Evolutionary conservation across 2,888 invertebrate species (phyloP).

Genomic region (Incurvaria masculella): DNA sequence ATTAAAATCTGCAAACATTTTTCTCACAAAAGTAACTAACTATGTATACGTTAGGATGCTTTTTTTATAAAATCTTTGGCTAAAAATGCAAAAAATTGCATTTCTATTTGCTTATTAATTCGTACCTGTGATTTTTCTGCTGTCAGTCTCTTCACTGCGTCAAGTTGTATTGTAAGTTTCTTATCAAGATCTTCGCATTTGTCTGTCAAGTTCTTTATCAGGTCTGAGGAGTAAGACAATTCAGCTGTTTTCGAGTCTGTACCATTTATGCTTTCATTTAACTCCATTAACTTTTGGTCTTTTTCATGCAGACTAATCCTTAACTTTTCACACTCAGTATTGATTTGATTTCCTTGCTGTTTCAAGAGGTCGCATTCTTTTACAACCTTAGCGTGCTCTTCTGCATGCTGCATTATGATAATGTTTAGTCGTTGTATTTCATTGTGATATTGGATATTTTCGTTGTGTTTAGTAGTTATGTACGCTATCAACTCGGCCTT

Average conservation of each 20-base stretch:
- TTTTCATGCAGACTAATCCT: constrained; percentile 33
- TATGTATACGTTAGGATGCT: no score
- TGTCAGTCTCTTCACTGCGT: constrained; percentile 58
- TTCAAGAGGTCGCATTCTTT: constrained; percentile 32
- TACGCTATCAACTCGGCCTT: constrained; percentile 69
- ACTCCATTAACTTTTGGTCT: constrained; percentile 32
- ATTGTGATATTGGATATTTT: constrained; percentile 78
- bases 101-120: no score
- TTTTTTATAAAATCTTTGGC: no score
- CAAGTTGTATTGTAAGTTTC: constrained; percentile 65
- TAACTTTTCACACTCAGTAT: constrained; percentile 33
- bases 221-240: constrained; percentile 54
- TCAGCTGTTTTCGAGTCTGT: constrained; percentile 38
- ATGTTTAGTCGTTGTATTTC: constrained; percentile 79
- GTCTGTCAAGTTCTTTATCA: constrained; percentile 59
- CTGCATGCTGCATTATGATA: constrained; percentile 50
- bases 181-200: constrained; percentile 67
- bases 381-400: constrained; percentile 31
- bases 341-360: constrained; percentile 18
- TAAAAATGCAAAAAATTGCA: no score
- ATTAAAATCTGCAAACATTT: no score
- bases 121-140: constrained; percentile 57
- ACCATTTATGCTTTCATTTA: constrained; percentile 29
- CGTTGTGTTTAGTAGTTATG: constrained; percentile 79
- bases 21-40: no score